phyloP scores from a whole-genome alignment of 2,113 vertebrate species.

The Dasyornis broadbenti region DNA sequence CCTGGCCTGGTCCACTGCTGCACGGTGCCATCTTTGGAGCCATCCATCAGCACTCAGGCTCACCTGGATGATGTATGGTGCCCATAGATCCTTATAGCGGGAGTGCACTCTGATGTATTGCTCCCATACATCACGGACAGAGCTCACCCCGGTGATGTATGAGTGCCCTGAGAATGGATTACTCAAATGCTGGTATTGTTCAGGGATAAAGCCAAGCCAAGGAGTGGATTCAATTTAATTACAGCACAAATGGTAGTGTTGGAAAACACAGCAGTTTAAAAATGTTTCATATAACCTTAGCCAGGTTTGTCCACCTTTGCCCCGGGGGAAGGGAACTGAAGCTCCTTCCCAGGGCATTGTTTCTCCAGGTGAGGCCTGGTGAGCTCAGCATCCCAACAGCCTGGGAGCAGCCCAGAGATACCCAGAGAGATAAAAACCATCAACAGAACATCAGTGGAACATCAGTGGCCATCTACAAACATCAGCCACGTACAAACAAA shows the following conservation, averaged over 20 bases:
- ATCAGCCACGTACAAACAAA: too few relatives aligned
- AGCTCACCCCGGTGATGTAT: slow-evolving; percentile 70
- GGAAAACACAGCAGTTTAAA: too few relatives aligned
- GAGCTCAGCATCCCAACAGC: too few relatives aligned
- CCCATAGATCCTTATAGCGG: slow-evolving; percentile 68
- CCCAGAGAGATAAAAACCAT: too few relatives aligned
- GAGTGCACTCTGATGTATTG: slow-evolving; percentile 70
- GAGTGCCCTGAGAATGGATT: slow-evolving; percentile 72
- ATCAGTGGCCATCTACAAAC: too few relatives aligned
- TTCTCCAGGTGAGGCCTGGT: too few relatives aligned
- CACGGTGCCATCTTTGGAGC: slow-evolving; percentile 58
- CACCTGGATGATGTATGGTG: slow-evolving; percentile 70
- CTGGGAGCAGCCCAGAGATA: too few relatives aligned
- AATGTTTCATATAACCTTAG: too few relatives aligned
- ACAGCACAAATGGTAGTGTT: slow-evolving; percentile 59
- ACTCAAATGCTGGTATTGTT: slow-evolving; percentile 59
- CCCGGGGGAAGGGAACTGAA: too few relatives aligned
- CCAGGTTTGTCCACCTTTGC: too few relatives aligned
- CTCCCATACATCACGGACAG: slow-evolving; percentile 63
- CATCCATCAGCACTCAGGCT: slow-evolving; percentile 65
- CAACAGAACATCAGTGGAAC: too few relatives aligned
- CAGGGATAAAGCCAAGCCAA: slow-evolving; percentile 73
- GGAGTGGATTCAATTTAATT: slow-evolving; percentile 77
- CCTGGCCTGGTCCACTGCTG: slow-evolving; percentile 24
- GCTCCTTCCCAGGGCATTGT: too few relatives aligned